Evolutionary conservation across 23 tunicate species (phyloP), one percentile per base, ranked within the genome.

Genomic region (Diplosoma virens): DNA sequence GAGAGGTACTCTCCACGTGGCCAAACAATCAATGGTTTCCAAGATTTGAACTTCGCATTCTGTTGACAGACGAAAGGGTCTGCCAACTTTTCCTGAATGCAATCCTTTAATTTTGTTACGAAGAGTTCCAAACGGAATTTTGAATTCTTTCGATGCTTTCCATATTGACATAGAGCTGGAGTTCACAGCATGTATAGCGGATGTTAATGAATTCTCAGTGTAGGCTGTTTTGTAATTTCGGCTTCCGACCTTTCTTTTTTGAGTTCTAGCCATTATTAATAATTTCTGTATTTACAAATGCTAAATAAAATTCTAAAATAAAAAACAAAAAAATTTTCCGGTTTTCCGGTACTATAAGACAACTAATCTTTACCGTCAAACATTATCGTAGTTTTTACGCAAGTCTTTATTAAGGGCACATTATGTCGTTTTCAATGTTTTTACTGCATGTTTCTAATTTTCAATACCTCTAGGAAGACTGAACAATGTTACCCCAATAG

Each of bases 121-220:
- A 5, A 70, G 27, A 6, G 76, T 70, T 70, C 76, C 76, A 37
- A 37, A 70, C 6, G 66, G 76, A 6, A 70, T 70, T 11, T 37
- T 20, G 25, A 37, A 70, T 20, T 21, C 33, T 46, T 70, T 70
- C 23, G 76, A 37, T 37, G 76, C 76, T 37, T 41, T 46, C 23
- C 55, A 6, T 3, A 70, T 37, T 11, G 76, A 70, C 66, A 70
- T 37, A 9, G 27, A 21, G 23, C 25, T 46, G 27, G 30, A 6
- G 3, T 46, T 25, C 3, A 70, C 60, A 4, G 30, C 30, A 46
- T 29, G 66, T 7, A 70, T 6, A 6, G 76, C 66, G 33, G 27
- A 70, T 36, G 14, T 46, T 70, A 37, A 46, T 3, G 26, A 4
- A 16, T 21, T 23, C n/a, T 63, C 34, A 28, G 69, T 26, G 34